Conservation (phyloP, 1,140 invertebrate genomes). For the Oryzaephilus surinamensis region DNA sequence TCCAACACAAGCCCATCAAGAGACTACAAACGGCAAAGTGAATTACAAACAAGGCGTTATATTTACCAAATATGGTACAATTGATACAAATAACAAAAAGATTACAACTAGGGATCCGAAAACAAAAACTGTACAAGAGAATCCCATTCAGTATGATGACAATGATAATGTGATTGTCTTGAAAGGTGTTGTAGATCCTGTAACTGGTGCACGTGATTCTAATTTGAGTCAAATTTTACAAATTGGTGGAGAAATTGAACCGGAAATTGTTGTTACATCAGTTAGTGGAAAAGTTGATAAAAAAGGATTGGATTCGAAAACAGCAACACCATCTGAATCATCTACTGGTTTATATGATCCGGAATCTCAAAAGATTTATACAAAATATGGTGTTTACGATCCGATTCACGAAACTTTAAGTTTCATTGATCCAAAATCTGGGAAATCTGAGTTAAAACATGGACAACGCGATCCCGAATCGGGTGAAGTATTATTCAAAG, state of each 20-base stretch:
- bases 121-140: constrained; percentile 39
- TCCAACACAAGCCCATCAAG: constrained; percentile 30
- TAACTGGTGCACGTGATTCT: constrained; percentile 47
- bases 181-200: constrained; percentile 45
- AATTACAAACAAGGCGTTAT: constrained; percentile 52
- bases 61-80: constrained; percentile 44
- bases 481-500: constrained; percentile 50
- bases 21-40: constrained; percentile 50
- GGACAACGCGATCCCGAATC: constrained; percentile 49
- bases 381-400: constrained; percentile 57
- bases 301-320: constrained; percentile 52
- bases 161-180: constrained; percentile 54
- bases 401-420: constrained; percentile 53
- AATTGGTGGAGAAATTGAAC: constrained; percentile 53
- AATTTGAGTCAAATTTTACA: constrained; percentile 52
- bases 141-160: constrained; percentile 40
- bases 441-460: constrained; percentile 47
- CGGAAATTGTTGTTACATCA: constrained; percentile 51
- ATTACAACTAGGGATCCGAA: constrained; percentile 39
- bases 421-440: constrained; percentile 53
- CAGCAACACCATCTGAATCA: constrained; percentile 47
- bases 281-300: constrained; percentile 53
- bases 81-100: constrained; percentile 29
- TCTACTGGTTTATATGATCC: constrained; percentile 52
- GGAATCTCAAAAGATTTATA: constrained; percentile 53